phyloP scores from a whole-genome alignment of 1,140 invertebrate species.

The Oncopodura yosiiana region DNA sequence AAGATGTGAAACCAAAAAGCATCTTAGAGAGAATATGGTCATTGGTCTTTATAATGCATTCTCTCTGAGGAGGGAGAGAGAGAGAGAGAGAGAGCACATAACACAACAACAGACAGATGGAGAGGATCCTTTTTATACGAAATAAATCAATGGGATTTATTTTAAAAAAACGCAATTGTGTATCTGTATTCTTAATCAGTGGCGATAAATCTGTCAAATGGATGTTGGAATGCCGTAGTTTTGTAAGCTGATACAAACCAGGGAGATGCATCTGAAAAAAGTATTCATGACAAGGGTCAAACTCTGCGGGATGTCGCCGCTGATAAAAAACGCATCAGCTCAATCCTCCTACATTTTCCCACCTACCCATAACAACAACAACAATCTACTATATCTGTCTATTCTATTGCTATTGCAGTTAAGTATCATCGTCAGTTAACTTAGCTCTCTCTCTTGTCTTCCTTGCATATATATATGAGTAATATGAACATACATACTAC shows the following conservation, averaged over 20 bases:
- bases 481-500: no score
- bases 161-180: constrained; percentile 37
- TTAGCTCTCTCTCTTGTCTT: no score
- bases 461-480: no score
- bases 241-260: constrained; percentile 36
- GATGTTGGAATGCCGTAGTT: constrained; percentile 37
- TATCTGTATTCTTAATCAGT: constrained; percentile 37
- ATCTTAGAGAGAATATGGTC: constrained; percentile 30
- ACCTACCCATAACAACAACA: constrained; percentile 17
- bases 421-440: no score
- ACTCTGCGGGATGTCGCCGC: constrained; percentile 36
- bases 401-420: no score
- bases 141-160: constrained; percentile 38
- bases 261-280: constrained; percentile 33
- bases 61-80: neutral
- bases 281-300: constrained; percentile 36
- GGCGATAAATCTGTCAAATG: constrained; percentile 37
- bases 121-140: constrained; percentile 34
- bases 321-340: constrained; percentile 31
- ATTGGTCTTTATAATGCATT: constrained; percentile 29
- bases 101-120: constrained; percentile 19
- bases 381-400: no score
- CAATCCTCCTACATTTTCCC: constrained; percentile 34
- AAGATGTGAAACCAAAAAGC: neutral
- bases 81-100: neutral